phyloP scores from a whole-genome alignment of 2,888 invertebrate genomes.

The Drosophila lutescens region DNA sequence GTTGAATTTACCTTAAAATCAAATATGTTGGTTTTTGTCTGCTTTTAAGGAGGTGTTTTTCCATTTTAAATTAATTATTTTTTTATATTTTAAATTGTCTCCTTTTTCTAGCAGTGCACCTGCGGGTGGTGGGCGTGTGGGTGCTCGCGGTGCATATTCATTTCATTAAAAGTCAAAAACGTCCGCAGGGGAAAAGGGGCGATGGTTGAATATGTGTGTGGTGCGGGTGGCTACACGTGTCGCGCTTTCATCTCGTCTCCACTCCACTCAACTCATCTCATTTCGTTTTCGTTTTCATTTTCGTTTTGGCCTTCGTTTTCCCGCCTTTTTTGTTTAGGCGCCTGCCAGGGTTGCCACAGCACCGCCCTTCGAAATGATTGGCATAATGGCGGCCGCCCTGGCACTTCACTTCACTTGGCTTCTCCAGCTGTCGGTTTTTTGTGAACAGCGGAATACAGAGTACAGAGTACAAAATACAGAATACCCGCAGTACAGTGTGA shows the following conservation, averaged over 20 bases:
- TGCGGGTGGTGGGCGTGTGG: slow-evolving; percentile 25
- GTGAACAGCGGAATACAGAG: slow-evolving; percentile 47
- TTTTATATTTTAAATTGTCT: not conserved
- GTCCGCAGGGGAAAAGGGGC: slow-evolving; percentile 40
- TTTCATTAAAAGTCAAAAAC: slow-evolving; percentile 80
- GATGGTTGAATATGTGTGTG: slow-evolving; percentile 5
- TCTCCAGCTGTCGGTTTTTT: slow-evolving; percentile 59
- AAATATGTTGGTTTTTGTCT: no score
- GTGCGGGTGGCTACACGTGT: slow-evolving; percentile 64
- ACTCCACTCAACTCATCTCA: slow-evolving; percentile 21
- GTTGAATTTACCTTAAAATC: no score
- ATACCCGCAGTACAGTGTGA: slow-evolving; percentile 4
- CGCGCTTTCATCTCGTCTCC: slow-evolving; percentile 53
- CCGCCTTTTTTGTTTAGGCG: slow-evolving; percentile 12
- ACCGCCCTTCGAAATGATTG: slow-evolving; percentile 41
- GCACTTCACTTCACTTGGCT: slow-evolving; percentile 64
- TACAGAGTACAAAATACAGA: not conserved
- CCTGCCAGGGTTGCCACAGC: slow-evolving; percentile 66
- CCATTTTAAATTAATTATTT: no score
- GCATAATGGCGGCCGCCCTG: slow-evolving; percentile 71
- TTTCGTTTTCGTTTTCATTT: slow-evolving; percentile 55
- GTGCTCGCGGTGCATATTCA: slow-evolving; percentile 61
- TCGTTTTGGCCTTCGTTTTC: slow-evolving; percentile 16
- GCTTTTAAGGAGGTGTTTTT: no score
- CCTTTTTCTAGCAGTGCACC: not conserved